These are phyloP conservation scores for Drosophila leontia DNA, from an alignment of 1,140 invertebrate species.

Conservation along the genomic window DNA sequence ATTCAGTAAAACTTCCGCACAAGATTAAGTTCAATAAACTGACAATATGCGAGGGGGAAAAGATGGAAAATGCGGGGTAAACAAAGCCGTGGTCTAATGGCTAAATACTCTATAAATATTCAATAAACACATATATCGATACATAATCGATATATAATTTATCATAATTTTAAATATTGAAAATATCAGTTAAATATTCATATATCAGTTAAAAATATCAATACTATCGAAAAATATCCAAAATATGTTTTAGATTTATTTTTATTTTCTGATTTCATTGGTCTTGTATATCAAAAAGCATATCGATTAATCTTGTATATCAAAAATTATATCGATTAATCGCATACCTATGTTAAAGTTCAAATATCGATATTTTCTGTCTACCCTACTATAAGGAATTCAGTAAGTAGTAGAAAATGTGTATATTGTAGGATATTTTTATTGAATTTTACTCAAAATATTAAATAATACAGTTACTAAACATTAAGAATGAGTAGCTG, in stretches of 20 bases:
- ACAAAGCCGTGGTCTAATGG: background rate
- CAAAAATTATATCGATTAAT: background rate
- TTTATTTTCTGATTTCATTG: background rate
- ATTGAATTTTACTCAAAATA: no score
- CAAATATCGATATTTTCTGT: background rate
- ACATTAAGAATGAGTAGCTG: no score
- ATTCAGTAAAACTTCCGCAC: constrained; percentile 64
- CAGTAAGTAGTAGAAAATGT: no score
- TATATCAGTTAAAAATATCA: background rate
- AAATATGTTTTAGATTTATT: background rate
- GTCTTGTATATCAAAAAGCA: background rate
- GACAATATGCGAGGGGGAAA: constrained; percentile 19
- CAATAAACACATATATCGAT: background rate
- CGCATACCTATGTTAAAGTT: no score
- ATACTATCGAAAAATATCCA: background rate
- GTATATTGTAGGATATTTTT: no score
- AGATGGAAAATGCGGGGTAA: background rate
- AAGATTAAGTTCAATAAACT: constrained; percentile 75
- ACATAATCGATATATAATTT: background rate
- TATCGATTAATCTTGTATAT: background rate
- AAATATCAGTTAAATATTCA: background rate
- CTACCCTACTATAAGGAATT: no score
- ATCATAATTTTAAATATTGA: background rate
- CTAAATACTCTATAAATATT: background rate
- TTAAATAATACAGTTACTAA: no score